Evolutionary conservation across 1,140 invertebrate genomes (phyloP).

Genomic region (Drosophila burlai): DNA sequence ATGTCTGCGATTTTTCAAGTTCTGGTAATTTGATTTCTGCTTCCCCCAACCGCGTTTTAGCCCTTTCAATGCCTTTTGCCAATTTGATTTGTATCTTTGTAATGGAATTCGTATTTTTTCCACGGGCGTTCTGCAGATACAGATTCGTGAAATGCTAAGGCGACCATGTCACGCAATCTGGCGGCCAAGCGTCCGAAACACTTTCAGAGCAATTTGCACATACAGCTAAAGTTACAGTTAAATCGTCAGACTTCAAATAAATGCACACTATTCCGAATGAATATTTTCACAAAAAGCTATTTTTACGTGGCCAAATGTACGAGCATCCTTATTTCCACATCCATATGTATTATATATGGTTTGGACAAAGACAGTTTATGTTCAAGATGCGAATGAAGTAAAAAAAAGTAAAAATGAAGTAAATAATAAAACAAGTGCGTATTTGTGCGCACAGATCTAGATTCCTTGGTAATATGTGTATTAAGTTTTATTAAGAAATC

Average conservation of each 20-base stretch:
- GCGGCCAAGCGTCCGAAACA: constrained; percentile 16
- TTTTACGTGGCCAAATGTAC: neutral
- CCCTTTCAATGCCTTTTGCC: constrained; percentile 43
- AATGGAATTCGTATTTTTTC: constrained; percentile 65
- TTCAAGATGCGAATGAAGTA: too few species aligned
- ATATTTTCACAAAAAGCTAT: neutral
- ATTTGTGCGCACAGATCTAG: too few species aligned
- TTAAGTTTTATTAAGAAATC: neutral
- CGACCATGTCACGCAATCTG: constrained; percentile 51
- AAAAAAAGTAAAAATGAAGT: too few species aligned
- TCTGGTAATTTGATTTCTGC: constrained; percentile 78
- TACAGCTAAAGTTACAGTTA: neutral
- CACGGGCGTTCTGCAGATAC: constrained; percentile 45
- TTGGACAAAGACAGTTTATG: too few species aligned
- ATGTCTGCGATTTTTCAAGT: constrained; percentile 78
- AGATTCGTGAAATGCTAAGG: constrained; percentile 9
- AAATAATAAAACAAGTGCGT: too few species aligned
- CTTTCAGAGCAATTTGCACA: neutral
- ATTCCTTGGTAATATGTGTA: too few species aligned
- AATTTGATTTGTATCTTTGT: constrained; percentile 78
- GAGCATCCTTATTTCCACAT: too few species aligned
- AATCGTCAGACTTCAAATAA: neutral
- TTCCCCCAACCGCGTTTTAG: constrained; percentile 29
- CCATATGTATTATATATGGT: too few species aligned
- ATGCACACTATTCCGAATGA: too few species aligned